Evolutionary conservation across 2,888 invertebrate species (phyloP), one percentile per base, ranked within the genome.

Genomic region (Trissolcus japonicus): DNA sequence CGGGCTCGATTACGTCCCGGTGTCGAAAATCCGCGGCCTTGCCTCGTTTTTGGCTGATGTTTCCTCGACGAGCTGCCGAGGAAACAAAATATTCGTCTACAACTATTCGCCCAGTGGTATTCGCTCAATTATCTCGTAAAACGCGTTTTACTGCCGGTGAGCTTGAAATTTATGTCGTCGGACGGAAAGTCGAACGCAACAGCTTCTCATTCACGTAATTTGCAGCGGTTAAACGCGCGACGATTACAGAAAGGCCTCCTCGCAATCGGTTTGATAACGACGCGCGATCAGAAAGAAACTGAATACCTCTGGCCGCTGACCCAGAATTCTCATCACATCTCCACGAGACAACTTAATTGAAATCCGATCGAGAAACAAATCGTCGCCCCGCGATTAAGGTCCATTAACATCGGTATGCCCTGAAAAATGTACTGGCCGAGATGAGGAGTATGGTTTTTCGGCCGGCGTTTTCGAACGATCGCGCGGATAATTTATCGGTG

Each of bases 311-410:
- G n/a, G 25, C 25, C 25, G 6, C 0, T 25, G 25, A 25, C 29
- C 63, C 25, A 25, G 41, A 6, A 11, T 29, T 21, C 21, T 16
- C 17, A 48, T 41, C 46, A 16, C 40, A 4, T 50, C 41, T 67
- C n/a, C 59, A 3, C 17, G 13, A 41, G 62, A 69, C 25, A 55
- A 41, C 69, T 69, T 56, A 56, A 69, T 69, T 61, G 56, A 62
- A 51, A 71, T 57, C 59, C 50, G 50, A n/a, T 56, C 66, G 66
- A 57, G 72, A 79, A 78, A 55, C 68, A 75, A 78, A 79, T 80
- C 41, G 74, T 71, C 60, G 55, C 25, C 35, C 35, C 29, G 13
- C 25, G 56, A 74, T 74, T 66, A 48, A 73, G 61, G 60, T 19
- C 56, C 63, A 51, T 60, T 61, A 73, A 54, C 66, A 56, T 48